phyloP scores from a whole-genome alignment of 2,888 invertebrate genomes.

The Eutolmus rufibarbis region DNA sequence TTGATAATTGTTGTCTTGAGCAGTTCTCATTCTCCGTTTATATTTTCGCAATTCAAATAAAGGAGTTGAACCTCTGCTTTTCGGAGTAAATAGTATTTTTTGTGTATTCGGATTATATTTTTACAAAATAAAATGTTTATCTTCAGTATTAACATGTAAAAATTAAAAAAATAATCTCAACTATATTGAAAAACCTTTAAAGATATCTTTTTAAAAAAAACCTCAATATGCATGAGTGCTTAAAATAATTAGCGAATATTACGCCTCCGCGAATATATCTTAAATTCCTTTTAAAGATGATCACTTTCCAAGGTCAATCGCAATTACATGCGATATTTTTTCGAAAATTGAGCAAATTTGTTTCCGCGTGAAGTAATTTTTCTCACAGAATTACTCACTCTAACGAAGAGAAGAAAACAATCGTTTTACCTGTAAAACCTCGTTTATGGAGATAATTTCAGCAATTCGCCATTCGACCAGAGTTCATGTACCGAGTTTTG shows the following conservation, averaged over 20 bases:
- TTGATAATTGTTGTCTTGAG: too few relatives aligned
- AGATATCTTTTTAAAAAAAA: neutral
- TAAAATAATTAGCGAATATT: neutral
- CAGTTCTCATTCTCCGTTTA: too few relatives aligned
- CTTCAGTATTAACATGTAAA: too few relatives aligned
- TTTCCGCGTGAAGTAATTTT: constrained; percentile 8
- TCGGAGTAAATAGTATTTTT: too few relatives aligned
- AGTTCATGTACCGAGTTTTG: neutral
- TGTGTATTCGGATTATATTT: too few relatives aligned
- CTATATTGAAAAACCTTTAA: neutral
- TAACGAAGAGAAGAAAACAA: neutral
- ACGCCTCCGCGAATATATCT: neutral
- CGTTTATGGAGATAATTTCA: neutral
- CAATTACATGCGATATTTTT: neutral
- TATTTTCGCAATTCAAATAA: too few relatives aligned
- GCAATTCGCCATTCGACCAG: neutral
- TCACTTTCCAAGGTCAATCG: neutral
- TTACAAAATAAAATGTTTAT: too few relatives aligned
- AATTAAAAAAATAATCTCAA: too few relatives aligned
- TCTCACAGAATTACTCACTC: neutral
- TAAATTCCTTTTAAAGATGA: neutral
- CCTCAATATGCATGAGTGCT: neutral
- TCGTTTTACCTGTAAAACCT: neutral
- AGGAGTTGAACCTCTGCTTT: too few relatives aligned
- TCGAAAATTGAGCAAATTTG: neutral